phyloP scores from a whole-genome alignment of 2,888 invertebrate species.

The Aleiodes alternator region DNA sequence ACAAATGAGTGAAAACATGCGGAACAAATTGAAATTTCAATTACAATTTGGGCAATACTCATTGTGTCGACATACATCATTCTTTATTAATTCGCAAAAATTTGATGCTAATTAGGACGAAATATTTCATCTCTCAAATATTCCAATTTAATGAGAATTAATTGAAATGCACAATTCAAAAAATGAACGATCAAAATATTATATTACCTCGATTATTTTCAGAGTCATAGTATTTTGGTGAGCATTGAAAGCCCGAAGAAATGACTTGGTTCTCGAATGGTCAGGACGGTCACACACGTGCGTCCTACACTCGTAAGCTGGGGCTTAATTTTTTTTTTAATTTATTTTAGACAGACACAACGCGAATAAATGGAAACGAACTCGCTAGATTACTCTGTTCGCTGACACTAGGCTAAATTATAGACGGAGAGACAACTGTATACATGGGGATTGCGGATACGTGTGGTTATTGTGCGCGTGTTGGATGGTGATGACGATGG shows the following conservation, averaged over 20 bases:
- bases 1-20: slow-evolving; percentile 28
- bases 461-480: slow-evolving; percentile 29
- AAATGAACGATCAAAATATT: too few species aligned
- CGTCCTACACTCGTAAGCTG: too few species aligned
- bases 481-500: slow-evolving; percentile 45
- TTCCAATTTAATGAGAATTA: neutral
- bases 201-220: neutral
- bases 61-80: slow-evolving; percentile 47
- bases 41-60: slow-evolving; percentile 54
- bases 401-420: slow-evolving; percentile 1
- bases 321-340: too few species aligned
- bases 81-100: neutral
- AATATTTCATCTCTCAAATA: too few species aligned
- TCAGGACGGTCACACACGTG: too few species aligned
- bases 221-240: too few species aligned
- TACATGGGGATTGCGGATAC: slow-evolving; percentile 22
- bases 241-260: too few species aligned
- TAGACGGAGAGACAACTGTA: neutral
- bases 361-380: too few species aligned
- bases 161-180: neutral
- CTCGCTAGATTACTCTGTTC: neutral
- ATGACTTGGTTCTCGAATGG: too few species aligned
- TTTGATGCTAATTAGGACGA: neutral
- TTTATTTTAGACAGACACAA: too few species aligned
- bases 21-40: slow-evolving; percentile 56